phyloP scores from a whole-genome alignment of 2,113 vertebrate species.

The Halcyon senegalensis region DNA sequence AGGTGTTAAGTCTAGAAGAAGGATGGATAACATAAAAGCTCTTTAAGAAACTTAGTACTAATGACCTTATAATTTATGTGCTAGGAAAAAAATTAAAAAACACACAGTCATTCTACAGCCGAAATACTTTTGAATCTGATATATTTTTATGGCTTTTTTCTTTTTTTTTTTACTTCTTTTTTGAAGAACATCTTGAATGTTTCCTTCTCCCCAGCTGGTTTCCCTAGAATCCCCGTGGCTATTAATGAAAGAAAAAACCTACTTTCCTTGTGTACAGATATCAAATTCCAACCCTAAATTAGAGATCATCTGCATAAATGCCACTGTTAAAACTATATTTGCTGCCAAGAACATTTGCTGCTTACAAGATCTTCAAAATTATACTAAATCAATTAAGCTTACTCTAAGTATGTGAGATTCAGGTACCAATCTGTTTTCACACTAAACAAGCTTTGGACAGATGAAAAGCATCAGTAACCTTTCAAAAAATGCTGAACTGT shows the following conservation, averaged over 20 bases:
- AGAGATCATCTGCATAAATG: neutral
- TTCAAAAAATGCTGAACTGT: neutral
- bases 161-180: neutral
- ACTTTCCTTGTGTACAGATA: neutral
- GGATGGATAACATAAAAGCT: neutral
- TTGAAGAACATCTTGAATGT: neutral
- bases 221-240: neutral
- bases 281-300: neutral
- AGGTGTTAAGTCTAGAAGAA: neutral
- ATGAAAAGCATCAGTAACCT: neutral
- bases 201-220: neutral
- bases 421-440: neutral
- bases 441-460: neutral
- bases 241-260: neutral
- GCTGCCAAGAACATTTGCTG: neutral
- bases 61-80: neutral
- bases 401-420: neutral
- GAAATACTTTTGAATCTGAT: neutral
- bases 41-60: neutral
- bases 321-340: neutral
- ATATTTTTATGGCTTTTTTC: neutral
- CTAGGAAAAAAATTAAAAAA: neutral
- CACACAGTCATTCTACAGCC: neutral
- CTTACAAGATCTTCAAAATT: neutral
- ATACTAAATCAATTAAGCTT: neutral